Evolutionary conservation across 2,113 vertebrate genomes (phyloP).

Genomic region (Pollachius pollachius): DNA sequence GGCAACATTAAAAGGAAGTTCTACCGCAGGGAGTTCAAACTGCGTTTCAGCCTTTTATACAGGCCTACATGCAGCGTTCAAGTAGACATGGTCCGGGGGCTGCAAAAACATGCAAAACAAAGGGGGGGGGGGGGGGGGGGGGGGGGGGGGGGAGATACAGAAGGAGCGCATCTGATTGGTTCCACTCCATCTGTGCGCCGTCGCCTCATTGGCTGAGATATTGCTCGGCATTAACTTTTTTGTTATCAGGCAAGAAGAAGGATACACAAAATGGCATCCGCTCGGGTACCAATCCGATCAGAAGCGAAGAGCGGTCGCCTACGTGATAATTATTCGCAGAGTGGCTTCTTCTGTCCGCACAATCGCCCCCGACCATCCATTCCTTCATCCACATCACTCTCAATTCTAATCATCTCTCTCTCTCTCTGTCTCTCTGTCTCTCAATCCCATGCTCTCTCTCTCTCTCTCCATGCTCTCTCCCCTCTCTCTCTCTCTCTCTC

Average conservation of each 20-base stretch:
- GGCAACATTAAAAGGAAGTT: too few relatives aligned
- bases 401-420: too few relatives aligned
- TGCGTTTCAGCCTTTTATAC: too few relatives aligned
- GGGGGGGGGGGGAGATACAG: neutral
- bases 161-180: neutral
- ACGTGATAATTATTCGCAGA: slow-evolving; percentile 23
- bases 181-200: slow-evolving; percentile 7
- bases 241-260: slow-evolving; percentile 15
- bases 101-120: too few relatives aligned
- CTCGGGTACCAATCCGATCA: slow-evolving; percentile 14
- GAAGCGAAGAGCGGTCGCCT: slow-evolving; percentile 12
- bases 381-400: too few relatives aligned
- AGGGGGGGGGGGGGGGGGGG: neutral
- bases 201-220: slow-evolving; percentile 23
- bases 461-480: too few relatives aligned
- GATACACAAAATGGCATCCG: slow-evolving; percentile 18
- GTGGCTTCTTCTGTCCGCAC: slow-evolving; percentile 18
- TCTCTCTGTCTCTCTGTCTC: neutral
- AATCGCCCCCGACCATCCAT: neutral
- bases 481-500: too few relatives aligned
- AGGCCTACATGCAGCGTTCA: too few relatives aligned
- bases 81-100: too few relatives aligned
- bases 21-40: too few relatives aligned
- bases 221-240: slow-evolving; percentile 25
- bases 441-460: neutral